Conservation (phyloP, 2,113 vertebrate species). For the Rhodinocichla rosea region DNA sequence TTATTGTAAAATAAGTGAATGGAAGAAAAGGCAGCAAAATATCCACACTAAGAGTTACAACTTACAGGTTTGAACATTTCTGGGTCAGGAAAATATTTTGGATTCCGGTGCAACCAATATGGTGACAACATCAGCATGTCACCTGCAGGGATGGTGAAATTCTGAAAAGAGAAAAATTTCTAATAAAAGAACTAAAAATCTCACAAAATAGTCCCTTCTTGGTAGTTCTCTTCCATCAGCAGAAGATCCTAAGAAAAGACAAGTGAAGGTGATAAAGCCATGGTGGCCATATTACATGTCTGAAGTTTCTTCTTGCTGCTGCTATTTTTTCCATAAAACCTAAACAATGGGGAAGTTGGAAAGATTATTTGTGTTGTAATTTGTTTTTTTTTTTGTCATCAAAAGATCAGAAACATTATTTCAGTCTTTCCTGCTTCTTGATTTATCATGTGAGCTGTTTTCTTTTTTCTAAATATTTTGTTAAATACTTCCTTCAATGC, state of each 20-base stretch:
- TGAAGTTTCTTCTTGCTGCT: not conserved
- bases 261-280: not conserved
- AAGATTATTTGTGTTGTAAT: not conserved
- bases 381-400: rapidly evolving
- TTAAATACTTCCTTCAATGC: not conserved
- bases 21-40: not conserved
- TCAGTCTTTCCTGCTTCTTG: not conserved
- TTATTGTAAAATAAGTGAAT: not conserved
- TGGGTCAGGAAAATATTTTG: constrained; percentile 81
- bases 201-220: not conserved
- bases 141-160: constrained; percentile 77
- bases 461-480: not conserved
- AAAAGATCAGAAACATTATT: not conserved
- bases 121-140: constrained; percentile 83
- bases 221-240: not conserved
- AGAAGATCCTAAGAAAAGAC: not conserved
- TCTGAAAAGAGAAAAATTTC: constrained; percentile 67
- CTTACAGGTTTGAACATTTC: constrained; percentile 81
- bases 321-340: not conserved
- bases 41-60: not conserved
- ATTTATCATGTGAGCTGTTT: not conserved
- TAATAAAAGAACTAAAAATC: not conserved
- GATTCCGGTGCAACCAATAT: constrained; percentile 83
- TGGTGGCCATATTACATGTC: not conserved
- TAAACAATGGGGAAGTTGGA: not conserved